These are phyloP conservation scores for Apeira syringaria DNA, from an alignment of 2,888 invertebrate genomes.

Conservation along the genomic window DNA sequence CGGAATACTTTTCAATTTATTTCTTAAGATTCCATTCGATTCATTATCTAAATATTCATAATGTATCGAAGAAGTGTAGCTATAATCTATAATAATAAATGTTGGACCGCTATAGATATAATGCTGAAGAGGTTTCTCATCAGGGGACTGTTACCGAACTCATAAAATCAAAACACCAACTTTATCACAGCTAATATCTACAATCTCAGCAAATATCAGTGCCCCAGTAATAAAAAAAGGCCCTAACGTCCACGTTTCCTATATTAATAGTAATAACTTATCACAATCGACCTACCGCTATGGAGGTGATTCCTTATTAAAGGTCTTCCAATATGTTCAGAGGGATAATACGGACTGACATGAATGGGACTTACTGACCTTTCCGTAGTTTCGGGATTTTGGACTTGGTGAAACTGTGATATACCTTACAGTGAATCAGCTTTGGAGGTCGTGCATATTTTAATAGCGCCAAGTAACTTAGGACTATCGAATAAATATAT, in stretches of 20 bases:
- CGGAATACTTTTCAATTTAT: no score
- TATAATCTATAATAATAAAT: no score
- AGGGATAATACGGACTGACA: slow-evolving; percentile 69
- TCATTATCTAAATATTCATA: no score
- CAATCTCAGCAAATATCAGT: slow-evolving; percentile 32
- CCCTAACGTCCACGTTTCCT: slow-evolving; percentile 25
- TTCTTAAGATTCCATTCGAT: no score
- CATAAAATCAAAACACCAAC: slow-evolving; percentile 25
- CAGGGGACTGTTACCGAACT: slow-evolving; percentile 1
- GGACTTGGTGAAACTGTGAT: slow-evolving; percentile 2
- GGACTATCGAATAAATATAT: no score
- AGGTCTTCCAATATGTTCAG: slow-evolving; percentile 69
- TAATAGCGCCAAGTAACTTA: no score
- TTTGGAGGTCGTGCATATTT: no score
- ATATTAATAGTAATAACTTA: slow-evolving; percentile 73
- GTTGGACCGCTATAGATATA: no score
- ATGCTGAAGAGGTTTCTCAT: no score
- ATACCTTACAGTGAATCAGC: slow-evolving; percentile 2
- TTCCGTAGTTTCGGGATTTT: slow-evolving; percentile 36
- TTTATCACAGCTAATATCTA: slow-evolving; percentile 23
- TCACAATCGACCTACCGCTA: slow-evolving; percentile 44
- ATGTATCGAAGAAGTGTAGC: no score
- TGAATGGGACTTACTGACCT: slow-evolving; percentile 68
- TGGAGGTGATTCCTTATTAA: slow-evolving; percentile 62
- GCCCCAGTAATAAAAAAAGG: slow-evolving; percentile 31